Evolutionary conservation across 2,888 invertebrate species (phyloP).

Genomic region (Monoplex corrugatus): DNA sequence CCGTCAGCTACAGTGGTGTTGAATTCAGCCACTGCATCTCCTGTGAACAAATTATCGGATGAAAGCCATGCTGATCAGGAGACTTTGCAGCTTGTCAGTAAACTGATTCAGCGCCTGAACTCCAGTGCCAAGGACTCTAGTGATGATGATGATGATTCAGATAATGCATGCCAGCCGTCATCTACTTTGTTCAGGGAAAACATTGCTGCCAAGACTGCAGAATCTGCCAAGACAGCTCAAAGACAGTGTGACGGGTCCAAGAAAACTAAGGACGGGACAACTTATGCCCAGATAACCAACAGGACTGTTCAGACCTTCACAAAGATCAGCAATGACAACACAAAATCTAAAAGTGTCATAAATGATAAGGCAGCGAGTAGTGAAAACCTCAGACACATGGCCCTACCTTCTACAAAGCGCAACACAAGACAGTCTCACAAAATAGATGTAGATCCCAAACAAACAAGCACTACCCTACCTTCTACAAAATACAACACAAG

Average conservation of each 20-base stretch:
- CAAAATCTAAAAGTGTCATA: background rate
- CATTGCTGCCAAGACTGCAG: background rate
- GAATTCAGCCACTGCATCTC: background rate
- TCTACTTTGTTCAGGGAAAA: background rate
- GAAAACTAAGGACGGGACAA: no score
- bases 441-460: no score
- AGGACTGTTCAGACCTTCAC: background rate
- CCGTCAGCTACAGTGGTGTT: background rate
- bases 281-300: background rate
- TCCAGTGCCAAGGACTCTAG: background rate
- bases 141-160: background rate
- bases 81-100: constrained; percentile 39
- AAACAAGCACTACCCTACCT: no score
- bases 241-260: background rate
- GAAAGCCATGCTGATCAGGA: constrained; percentile 30
- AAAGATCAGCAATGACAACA: background rate
- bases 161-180: background rate
- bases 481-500: no score
- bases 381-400: no score
- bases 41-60: background rate
- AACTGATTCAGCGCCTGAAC: constrained; percentile 35
- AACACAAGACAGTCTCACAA: no score
- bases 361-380: background rate
- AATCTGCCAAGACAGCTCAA: background rate
- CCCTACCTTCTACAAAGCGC: no score